Evolutionary conservation across 2,888 invertebrate species (phyloP), one percentile per base, ranked within the genome.

Genomic region (Unio delphinus): DNA sequence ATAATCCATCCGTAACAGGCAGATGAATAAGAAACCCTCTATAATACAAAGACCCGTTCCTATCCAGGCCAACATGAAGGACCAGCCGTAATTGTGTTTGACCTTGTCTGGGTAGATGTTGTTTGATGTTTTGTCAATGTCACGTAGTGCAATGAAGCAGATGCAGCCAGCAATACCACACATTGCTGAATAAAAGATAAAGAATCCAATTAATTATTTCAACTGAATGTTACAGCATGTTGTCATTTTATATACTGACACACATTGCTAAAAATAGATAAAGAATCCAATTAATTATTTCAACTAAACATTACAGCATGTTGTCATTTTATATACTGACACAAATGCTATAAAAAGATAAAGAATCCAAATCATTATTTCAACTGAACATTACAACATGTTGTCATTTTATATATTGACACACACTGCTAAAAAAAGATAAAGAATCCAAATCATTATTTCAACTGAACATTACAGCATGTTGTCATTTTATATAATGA

Each of bases 41-140:
- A 82, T 54, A 17, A 86, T 64, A 68, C 75, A 73, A 15, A 86
- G 72, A 5, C 83, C 83, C 0, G 83, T 80, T 4, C 77, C 80
- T 28, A 79, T 75, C 86, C 86, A 86, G 57, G 76, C 80, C 6
- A 84, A 66, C 74, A 84, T 84, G 68, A 86, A 86, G 30, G 84
- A 84, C 82, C 82, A 86, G 30, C 69, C 67, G 68, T 83, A 86
- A n/a, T 67, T 55, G 18, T 70, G 72, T 15, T 60, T 61, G 0
- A 79, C 67, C 23, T 62, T 64, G 55, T 68, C 23, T n/a, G 83
- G 78, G 68, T 82, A 84, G 3, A 74, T 71, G 59, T 75, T 54
- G 11, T 74, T 69, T 26, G 76, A 70, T 11, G 75, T 77, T 23
- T 69, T 73, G 62, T 84, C 83, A 26, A 83, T 68, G 69, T 86